These are phyloP conservation scores for Perca fluviatilis DNA, from an alignment of 2,113 vertebrate genomes.

Conservation along the genomic window DNA sequence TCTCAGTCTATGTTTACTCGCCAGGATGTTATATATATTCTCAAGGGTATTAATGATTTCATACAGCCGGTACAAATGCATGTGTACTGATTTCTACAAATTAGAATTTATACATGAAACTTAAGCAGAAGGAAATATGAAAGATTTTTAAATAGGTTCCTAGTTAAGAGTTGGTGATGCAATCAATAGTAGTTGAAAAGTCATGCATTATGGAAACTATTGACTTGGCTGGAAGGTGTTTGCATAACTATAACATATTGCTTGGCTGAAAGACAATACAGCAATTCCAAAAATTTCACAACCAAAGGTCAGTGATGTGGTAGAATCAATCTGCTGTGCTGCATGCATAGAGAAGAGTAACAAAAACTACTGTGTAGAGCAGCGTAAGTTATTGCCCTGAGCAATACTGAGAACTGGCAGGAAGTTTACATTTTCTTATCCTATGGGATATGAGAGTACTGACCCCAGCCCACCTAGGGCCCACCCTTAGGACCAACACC, in stretches of 20 bases:
- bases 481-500: neutral
- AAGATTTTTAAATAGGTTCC: slow-evolving; percentile 3
- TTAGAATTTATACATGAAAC: neutral
- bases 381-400: neutral
- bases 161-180: neutral
- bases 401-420: slow-evolving; percentile 6
- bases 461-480: slow-evolving; percentile 31
- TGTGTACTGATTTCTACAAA: neutral
- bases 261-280: slow-evolving; percentile 25
- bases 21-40: neutral
- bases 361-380: too few species aligned
- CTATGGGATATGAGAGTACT: neutral
- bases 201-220: slow-evolving; percentile 34
- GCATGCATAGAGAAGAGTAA: neutral
- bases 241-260: slow-evolving; percentile 7
- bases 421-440: too few species aligned
- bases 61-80: neutral
- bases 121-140: neutral
- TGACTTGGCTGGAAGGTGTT: slow-evolving; percentile 14
- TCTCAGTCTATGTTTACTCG: neutral
- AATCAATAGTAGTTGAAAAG: slow-evolving; percentile 26
- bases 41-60: neutral
- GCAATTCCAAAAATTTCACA: slow-evolving; percentile 25
- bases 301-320: slow-evolving; percentile 2
- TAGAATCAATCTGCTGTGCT: neutral